A percentile compares a stretch with the other conserved stretches of the same genome.
These are phyloP conservation scores for Panzeria rudis DNA, from an alignment of 2,888 invertebrate genomes.

Conservation along the genomic window DNA sequence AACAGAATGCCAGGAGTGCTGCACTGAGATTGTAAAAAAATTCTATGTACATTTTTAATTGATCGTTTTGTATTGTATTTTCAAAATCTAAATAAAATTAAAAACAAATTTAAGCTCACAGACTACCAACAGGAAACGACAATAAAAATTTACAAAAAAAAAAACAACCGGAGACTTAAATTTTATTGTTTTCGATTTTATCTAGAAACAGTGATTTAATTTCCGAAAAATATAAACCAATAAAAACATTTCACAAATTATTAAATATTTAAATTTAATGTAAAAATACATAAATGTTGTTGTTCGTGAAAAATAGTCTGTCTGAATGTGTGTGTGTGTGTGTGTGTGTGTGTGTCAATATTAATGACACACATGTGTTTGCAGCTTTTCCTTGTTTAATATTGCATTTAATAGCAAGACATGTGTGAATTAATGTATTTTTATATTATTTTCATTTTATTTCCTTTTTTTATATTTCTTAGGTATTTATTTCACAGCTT, in stretches of 20 bases:
- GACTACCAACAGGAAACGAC: constrained; percentile 15
- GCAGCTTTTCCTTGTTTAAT: neutral
- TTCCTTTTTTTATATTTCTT: constrained; percentile 13
- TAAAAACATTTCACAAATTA: constrained; percentile 33
- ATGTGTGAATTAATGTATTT: constrained; percentile 55
- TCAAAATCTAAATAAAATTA: constrained; percentile 57
- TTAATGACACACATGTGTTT: constrained; percentile 43
- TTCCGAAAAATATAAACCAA: constrained; percentile 14
- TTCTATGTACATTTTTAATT: constrained; percentile 41
- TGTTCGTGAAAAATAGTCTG: neutral
- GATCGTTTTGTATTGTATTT: constrained; percentile 47
- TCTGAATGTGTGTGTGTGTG: neutral
- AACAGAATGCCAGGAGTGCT: constrained; percentile 45
- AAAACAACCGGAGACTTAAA: constrained; percentile 24
- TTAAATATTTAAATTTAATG: constrained; percentile 53
- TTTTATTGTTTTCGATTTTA: constrained; percentile 40
- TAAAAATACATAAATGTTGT: neutral
- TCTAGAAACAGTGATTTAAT: constrained; percentile 15
- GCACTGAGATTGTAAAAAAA: constrained; percentile 46
- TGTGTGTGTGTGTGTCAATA: neutral
- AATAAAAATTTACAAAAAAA: constrained; percentile 23
- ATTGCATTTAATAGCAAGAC: constrained; percentile 14
- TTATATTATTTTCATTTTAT: constrained; percentile 40
- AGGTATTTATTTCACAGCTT: constrained; percentile 49
- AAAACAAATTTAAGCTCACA: constrained; percentile 60